Evolutionary conservation across 64 coral and sea anemone species (phyloP).

Genomic region (Actinia equina): DNA sequence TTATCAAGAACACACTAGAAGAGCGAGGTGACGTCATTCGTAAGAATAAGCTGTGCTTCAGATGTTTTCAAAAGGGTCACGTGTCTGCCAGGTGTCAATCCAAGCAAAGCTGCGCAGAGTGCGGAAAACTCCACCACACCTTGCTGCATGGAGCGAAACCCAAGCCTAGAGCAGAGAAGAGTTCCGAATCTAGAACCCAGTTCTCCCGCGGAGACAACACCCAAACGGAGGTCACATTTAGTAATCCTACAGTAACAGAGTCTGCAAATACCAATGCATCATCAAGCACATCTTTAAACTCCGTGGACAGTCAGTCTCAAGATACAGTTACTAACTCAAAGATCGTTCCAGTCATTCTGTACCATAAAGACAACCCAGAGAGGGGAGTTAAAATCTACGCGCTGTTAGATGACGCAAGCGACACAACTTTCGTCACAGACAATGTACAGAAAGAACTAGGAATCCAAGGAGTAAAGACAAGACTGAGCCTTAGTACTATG

Average conservation of each 20-base stretch:
- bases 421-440: constrained; percentile 42
- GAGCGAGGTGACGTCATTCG: neutral
- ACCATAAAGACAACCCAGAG: constrained; percentile 37
- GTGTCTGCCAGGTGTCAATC: constrained; percentile 22
- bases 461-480: constrained; percentile 20
- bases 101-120: constrained; percentile 7
- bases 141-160: neutral
- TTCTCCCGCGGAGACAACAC: no score
- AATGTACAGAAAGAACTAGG: constrained; percentile 32
- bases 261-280: neutral
- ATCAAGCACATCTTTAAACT: neutral
- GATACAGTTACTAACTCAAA: constrained; percentile 20
- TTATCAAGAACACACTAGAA: neutral
- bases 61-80: constrained; percentile 30
- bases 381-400: constrained; percentile 50
- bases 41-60: neutral
- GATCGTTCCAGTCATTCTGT: constrained; percentile 44
- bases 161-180: neutral
- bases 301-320: neutral
- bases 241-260: neutral
- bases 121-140: constrained; percentile 47
- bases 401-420: constrained; percentile 46
- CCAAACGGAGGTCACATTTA: neutral
- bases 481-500: constrained; percentile 38
- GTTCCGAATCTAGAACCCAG: no score